A percentile compares a stretch with the other conserved stretches of the same genome.
Conservation (phyloP, 1,140 invertebrate genomes). For the Chionoecetes opilio region DNA sequence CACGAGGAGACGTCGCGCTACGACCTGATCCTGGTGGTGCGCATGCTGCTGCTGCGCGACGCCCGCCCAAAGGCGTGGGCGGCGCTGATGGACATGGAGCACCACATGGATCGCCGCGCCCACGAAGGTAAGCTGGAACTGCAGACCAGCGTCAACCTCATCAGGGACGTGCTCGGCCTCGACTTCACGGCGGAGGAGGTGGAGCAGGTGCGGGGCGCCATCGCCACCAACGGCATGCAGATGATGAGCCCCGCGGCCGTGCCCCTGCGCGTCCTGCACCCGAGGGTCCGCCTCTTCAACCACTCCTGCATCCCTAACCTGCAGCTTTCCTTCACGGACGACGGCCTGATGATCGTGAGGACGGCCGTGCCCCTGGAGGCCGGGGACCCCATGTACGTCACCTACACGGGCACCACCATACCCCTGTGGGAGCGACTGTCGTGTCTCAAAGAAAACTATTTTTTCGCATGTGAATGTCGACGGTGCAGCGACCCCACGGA, state of each 20-base stretch:
- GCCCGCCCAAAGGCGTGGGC: slow-evolving; percentile 72
- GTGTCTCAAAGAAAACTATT: slow-evolving; percentile 64
- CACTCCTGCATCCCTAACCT: slow-evolving; percentile 91
- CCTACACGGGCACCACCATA: slow-evolving; percentile 74
- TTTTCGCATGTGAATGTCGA: slow-evolving; percentile 75
- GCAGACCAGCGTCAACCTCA: slow-evolving; percentile 56
- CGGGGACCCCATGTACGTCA: slow-evolving; percentile 71
- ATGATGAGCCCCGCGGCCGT: slow-evolving; percentile 49
- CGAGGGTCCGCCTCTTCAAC: slow-evolving; percentile 89
- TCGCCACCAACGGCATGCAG: slow-evolving; percentile 73
- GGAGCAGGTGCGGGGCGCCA: slow-evolving; percentile 73
- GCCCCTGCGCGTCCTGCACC: slow-evolving; percentile 85
- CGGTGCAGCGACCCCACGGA: slow-evolving; percentile 79
- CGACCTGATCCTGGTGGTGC: slow-evolving; percentile 78
- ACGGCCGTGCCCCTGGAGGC: slow-evolving; percentile 68
- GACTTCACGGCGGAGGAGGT: slow-evolving; percentile 51
- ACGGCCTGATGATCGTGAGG: slow-evolving; percentile 84
- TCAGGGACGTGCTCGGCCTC: slow-evolving; percentile 65
- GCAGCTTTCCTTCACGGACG: slow-evolving; percentile 91
- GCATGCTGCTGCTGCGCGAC: slow-evolving; percentile 69
- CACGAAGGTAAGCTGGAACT: slow-evolving; percentile 41
- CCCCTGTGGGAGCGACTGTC: slow-evolving; percentile 76
- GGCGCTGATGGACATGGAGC: slow-evolving; percentile 68
- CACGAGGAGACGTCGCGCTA: slow-evolving; percentile 72
- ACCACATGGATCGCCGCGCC: slow-evolving; percentile 64